A percentile compares a stretch with the other conserved stretches of the same genome.
Evolutionary conservation across 2,888 invertebrate species (phyloP).

Genomic region (Holacanthella duospinosa): DNA sequence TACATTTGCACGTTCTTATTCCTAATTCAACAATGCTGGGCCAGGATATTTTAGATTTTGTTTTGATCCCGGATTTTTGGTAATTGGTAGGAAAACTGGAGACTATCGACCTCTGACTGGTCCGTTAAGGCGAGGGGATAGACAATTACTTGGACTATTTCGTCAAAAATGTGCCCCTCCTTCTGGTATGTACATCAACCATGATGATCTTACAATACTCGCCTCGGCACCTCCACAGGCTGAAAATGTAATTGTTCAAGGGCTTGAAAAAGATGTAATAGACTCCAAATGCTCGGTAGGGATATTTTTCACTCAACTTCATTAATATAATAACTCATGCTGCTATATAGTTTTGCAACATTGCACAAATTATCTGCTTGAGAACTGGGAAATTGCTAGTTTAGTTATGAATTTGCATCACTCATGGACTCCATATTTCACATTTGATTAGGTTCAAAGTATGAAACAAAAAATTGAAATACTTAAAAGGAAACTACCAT

Average conservation of each 20-base stretch:
- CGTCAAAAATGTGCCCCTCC: slow-evolving; percentile 68
- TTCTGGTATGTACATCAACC: slow-evolving; percentile 93
- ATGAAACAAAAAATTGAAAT: slow-evolving; percentile 86
- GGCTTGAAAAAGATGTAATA: slow-evolving; percentile 87
- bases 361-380: too few species aligned
- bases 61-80: background rate
- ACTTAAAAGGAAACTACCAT: slow-evolving; percentile 58
- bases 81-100: slow-evolving; percentile 60
- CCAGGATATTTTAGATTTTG: background rate
- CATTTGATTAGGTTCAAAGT: slow-evolving; percentile 69
- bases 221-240: slow-evolving; percentile 64
- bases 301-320: slow-evolving; percentile 35
- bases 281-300: slow-evolving; percentile 93
- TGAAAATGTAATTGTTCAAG: slow-evolving; percentile 74
- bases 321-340: too few species aligned
- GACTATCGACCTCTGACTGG: slow-evolving; percentile 68
- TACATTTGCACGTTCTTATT: background rate
- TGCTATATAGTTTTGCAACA: too few species aligned
- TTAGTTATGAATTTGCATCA: background rate
- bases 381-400: background rate
- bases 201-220: slow-evolving; percentile 88
- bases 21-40: too few species aligned
- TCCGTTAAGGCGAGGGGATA: slow-evolving; percentile 39
- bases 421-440: background rate
- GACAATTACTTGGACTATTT: slow-evolving; percentile 39